Evolutionary conservation across 1,140 invertebrate species (phyloP).

Genomic region (Saccostrea echinata): DNA sequence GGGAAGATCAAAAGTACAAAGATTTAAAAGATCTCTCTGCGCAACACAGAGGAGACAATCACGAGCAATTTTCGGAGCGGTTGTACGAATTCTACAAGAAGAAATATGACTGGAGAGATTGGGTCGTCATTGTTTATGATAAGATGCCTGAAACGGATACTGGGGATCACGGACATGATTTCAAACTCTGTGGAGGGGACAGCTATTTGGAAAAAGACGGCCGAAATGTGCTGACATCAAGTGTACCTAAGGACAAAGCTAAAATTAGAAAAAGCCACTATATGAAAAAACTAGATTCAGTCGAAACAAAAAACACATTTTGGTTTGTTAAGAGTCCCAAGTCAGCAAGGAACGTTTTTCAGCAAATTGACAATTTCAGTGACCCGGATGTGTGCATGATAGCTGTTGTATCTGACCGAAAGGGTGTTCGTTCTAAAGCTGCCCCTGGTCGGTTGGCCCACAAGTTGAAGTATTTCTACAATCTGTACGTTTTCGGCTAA

Average conservation of each 20-base stretch:
- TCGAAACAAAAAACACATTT: background rate
- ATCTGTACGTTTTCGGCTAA: background rate
- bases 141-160: background rate
- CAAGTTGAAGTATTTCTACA: background rate
- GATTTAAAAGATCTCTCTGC: background rate
- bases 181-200: background rate
- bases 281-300: background rate
- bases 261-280: background rate
- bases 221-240: background rate
- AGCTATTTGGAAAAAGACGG: background rate
- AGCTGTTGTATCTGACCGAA: background rate
- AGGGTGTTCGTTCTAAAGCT: background rate
- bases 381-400: background rate
- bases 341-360: background rate
- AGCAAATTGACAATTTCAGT: background rate
- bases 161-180: background rate
- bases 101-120: conserved; percentile 10
- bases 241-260: background rate
- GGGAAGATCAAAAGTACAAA: background rate
- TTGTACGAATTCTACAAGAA: background rate
- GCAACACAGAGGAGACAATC: background rate
- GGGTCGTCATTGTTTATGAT: conserved; percentile 28
- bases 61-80: background rate
- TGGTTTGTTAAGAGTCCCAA: background rate
- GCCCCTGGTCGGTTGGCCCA: background rate